A percentile compares a stretch with the other conserved stretches of the same genome.
phyloP scores from a whole-genome alignment of 2,888 invertebrate genomes.

The Amorpha juglandis region DNA sequence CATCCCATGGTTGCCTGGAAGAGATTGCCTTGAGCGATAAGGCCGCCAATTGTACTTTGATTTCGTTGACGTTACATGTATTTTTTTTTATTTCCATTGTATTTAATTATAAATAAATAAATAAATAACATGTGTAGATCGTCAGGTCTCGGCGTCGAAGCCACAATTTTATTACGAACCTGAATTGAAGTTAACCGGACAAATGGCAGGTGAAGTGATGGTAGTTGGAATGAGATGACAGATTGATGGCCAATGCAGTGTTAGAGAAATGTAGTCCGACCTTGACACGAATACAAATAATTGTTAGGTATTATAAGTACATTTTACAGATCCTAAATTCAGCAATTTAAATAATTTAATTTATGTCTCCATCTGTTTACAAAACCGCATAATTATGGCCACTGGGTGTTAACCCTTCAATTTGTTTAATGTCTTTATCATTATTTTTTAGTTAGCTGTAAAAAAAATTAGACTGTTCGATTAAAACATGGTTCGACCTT shows the following conservation, averaged over 20 bases:
- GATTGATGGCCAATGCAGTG: not conserved
- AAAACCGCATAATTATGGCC: conserved; percentile 8
- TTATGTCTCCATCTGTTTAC: not conserved
- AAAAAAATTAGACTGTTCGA: not conserved
- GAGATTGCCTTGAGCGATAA: too few relatives aligned
- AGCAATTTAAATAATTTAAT: not conserved
- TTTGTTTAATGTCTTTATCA: not conserved
- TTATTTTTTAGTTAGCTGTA: not conserved
- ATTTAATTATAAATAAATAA: too few relatives aligned
- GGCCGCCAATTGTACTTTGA: too few relatives aligned
- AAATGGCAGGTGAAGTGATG: not conserved
- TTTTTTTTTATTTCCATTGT: too few relatives aligned
- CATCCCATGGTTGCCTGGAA: too few relatives aligned
- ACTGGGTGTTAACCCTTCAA: conserved; percentile 11
- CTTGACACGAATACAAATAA: not conserved
- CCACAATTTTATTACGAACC: too few relatives aligned
- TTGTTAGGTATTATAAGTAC: not conserved
- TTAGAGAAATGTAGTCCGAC: not conserved
- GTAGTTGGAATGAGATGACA: too few relatives aligned
- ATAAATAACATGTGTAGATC: too few relatives aligned
- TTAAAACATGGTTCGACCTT: too few relatives aligned
- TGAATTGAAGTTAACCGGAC: too few relatives aligned
- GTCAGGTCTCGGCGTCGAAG: too few relatives aligned
- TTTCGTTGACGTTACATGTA: too few relatives aligned
- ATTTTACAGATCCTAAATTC: not conserved